Conservation (phyloP, 2,113 vertebrate genomes). For the Platichthys stellatus region DNA sequence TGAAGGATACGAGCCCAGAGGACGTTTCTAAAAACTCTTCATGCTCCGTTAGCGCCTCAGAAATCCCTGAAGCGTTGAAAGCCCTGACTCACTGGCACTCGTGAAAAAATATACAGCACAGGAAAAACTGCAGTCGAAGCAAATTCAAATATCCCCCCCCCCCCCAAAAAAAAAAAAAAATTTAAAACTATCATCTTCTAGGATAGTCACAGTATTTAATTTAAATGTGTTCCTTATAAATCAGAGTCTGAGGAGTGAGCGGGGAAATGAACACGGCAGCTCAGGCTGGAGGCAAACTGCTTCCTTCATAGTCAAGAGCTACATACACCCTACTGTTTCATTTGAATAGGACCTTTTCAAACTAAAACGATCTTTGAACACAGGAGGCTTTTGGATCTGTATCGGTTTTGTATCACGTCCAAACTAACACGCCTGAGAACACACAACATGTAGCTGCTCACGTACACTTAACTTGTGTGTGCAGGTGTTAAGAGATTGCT, state of each 20-base stretch:
- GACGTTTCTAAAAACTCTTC: not conserved
- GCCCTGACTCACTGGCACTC: conserved; percentile 23
- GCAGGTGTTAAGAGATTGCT: too few species aligned
- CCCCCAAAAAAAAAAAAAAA: not conserved
- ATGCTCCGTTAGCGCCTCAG: conserved; percentile 19
- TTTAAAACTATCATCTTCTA: not conserved
- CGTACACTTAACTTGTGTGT: too few species aligned
- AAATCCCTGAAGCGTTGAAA: conserved; percentile 41
- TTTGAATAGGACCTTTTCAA: too few species aligned
- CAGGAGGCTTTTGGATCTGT: too few species aligned
- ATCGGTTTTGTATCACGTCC: too few species aligned
- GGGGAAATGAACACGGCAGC: not conserved
- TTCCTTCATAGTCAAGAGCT: not conserved
- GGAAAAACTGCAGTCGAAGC: conserved; percentile 19
- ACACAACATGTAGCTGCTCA: too few species aligned
- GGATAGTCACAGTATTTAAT: not conserved
- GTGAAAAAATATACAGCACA: conserved; percentile 31
- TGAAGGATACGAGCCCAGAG: not conserved
- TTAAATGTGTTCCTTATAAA: not conserved
- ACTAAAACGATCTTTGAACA: too few species aligned
- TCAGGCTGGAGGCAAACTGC: not conserved
- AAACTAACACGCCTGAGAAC: too few species aligned
- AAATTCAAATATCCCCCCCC: not conserved
- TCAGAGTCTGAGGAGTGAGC: not conserved
- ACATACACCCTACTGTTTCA: too few species aligned